Evolutionary conservation across 1,140 invertebrate species (phyloP).

Genomic region (honey bee (Apis mellifera)): Amel_HAv3.1 CM009936.2:4241501-4242000

Average conservation of each 20-base stretch:
- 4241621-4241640: constrained; percentile 46
- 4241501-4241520: too few species aligned
- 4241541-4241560: constrained; percentile 15
- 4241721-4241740: neutral
- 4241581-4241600: constrained; percentile 73
- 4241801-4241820: neutral
- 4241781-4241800: too few species aligned
- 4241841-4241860: constrained; percentile 1
- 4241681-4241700: constrained; percentile 63
- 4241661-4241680: constrained; percentile 51
- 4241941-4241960: neutral
- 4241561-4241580: constrained; percentile 48
- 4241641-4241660: constrained; percentile 60
- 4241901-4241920: constrained; percentile 2
- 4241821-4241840: neutral
- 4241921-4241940: constrained; percentile 4
- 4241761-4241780: neutral
- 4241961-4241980: neutral
- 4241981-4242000: neutral
- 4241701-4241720: constrained; percentile 32
- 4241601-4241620: constrained; percentile 63
- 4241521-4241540: too few species aligned
- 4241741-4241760: constrained; percentile 9
- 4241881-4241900: neutral
- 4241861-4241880: neutral